A percentile compares a stretch with the other conserved stretches of the same genome.
Evolutionary conservation across 2,888 invertebrate genomes (phyloP).

Genomic region (Epistrophe grossulariae): DNA sequence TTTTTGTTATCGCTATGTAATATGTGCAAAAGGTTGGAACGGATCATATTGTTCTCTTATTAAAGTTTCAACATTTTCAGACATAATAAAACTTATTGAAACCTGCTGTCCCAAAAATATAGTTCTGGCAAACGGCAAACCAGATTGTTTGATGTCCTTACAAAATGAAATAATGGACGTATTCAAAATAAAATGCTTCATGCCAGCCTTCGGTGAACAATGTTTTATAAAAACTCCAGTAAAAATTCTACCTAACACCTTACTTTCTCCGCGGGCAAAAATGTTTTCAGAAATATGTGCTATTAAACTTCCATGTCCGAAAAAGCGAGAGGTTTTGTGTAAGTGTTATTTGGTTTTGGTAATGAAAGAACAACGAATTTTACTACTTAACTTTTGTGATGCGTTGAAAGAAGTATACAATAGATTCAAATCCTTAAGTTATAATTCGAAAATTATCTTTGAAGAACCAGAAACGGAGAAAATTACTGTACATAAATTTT

Average conservation of each 20-base stretch:
- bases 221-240: not conserved
- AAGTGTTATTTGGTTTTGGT: not conserved
- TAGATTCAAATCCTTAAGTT: not conserved
- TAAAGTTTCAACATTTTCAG: constrained; percentile 17
- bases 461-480: not conserved
- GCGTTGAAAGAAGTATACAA: not conserved
- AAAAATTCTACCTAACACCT: not conserved
- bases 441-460: not conserved
- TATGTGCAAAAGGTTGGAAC: not conserved
- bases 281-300: not conserved
- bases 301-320: not conserved
- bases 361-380: constrained; percentile 1
- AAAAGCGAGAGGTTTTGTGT: not conserved
- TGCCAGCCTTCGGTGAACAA: not conserved
- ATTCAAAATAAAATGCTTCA: not conserved
- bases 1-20: not conserved
- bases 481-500: not conserved
- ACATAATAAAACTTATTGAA: constrained; percentile 1
- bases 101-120: not conserved
- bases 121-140: not conserved
- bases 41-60: not conserved
- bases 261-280: not conserved
- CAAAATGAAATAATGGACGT: not conserved
- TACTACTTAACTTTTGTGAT: not conserved
- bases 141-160: not conserved